Percentiles rank a stretch among this genome's conserved stretches.
phyloP scores from a whole-genome alignment of 2,888 invertebrate genomes.

The Lithophane socia region DNA sequence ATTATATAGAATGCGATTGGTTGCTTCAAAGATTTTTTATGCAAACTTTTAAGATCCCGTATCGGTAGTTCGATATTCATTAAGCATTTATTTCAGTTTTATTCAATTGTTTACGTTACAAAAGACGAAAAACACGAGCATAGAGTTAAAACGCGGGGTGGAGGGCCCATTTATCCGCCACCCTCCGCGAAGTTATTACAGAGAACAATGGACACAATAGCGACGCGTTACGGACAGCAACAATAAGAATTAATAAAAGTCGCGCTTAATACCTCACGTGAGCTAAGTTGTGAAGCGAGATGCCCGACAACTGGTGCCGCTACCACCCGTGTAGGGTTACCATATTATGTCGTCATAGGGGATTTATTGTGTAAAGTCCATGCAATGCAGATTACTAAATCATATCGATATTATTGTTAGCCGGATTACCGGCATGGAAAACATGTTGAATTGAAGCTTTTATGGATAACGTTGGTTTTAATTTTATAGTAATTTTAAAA shows the following conservation, averaged over 20 bases:
- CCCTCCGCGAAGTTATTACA: conserved; percentile 40
- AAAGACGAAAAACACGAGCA: conserved; percentile 13
- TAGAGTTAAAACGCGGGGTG: conserved; percentile 23
- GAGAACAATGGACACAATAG: conserved; percentile 54
- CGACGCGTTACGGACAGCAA: conserved; percentile 23
- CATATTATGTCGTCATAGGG: not conserved
- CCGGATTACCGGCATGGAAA: not conserved
- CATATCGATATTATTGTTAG: not conserved
- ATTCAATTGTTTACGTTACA: conserved; percentile 24
- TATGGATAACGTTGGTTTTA: not conserved
- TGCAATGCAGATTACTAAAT: not conserved
- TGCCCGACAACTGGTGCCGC: conserved; percentile 29
- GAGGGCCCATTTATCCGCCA: conserved; percentile 14
- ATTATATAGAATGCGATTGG: not conserved
- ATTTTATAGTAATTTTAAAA: not conserved
- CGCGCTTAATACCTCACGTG: conserved; percentile 61
- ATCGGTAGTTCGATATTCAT: not conserved
- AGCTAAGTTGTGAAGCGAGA: conserved; percentile 35
- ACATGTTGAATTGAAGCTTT: not conserved
- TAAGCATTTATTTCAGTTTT: conserved; percentile 17
- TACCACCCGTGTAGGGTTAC: not conserved
- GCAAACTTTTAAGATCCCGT: not conserved
- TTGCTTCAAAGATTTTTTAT: not conserved
- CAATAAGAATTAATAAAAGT: conserved; percentile 67
- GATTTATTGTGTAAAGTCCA: not conserved